Percentiles rank a stretch among this genome's conserved stretches.
phyloP scores from a whole-genome alignment of 2,113 vertebrate genomes.

The Triplophysa rosa region DNA sequence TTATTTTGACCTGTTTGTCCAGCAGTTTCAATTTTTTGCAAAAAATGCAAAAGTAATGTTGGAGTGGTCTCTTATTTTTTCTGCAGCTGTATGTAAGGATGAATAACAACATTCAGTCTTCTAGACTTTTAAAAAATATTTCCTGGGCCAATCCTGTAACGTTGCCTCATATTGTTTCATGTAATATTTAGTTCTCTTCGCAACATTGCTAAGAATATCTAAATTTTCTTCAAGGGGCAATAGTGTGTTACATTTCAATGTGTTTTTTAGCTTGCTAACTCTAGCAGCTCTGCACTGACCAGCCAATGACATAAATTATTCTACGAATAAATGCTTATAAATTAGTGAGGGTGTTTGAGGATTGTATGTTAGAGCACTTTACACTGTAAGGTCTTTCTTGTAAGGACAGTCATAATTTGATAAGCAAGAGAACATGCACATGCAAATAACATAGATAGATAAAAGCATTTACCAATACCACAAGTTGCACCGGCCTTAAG shows the following conservation, averaged over 20 bases:
- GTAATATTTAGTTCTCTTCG: not conserved
- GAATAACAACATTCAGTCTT: slow-evolving; percentile 14
- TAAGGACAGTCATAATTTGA: slow-evolving; percentile 30
- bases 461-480: slow-evolving; percentile 12
- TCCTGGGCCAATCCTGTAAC: not conserved
- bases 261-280: not conserved
- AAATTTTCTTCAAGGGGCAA: slow-evolving; percentile 13
- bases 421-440: slow-evolving; percentile 28
- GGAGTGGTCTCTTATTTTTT: too few species aligned
- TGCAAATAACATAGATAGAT: slow-evolving; percentile 40
- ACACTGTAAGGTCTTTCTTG: not conserved
- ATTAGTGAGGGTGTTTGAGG: not conserved
- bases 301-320: slow-evolving; percentile 28
- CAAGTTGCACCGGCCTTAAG: not conserved
- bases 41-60: too few species aligned
- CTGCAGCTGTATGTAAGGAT: not conserved
- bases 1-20: too few species aligned
- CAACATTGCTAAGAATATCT: not conserved
- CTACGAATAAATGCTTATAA: slow-evolving; percentile 16
- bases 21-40: too few species aligned
- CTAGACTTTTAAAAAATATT: slow-evolving; percentile 11
- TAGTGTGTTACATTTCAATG: slow-evolving; percentile 28
- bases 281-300: not conserved
- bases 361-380: not conserved
- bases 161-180: slow-evolving; percentile 34